Conservation (phyloP, 2,888 invertebrate species). For the Neoaliturus tenellus region DNA sequence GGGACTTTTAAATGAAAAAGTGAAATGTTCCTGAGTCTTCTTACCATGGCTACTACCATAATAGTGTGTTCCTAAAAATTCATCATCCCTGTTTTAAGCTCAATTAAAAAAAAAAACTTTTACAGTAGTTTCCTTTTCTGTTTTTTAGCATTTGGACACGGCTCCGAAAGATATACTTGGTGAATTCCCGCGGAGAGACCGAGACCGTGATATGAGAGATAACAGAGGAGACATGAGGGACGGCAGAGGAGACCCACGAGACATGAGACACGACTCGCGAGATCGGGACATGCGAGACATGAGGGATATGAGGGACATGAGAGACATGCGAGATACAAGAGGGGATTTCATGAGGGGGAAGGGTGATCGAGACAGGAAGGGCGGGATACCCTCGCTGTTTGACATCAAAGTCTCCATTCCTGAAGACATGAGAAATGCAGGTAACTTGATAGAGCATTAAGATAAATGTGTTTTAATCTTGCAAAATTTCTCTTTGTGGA, state of each 20-base stretch:
- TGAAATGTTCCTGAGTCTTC: too few species aligned
- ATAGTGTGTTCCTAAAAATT: too few species aligned
- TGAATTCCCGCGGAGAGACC: slow-evolving; percentile 83
- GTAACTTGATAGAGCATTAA: slow-evolving; percentile 39
- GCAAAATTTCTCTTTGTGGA: too few species aligned
- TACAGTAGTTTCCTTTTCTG: too few species aligned
- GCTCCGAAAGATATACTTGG: slow-evolving; percentile 94
- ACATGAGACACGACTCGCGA: not conserved
- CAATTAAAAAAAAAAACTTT: too few species aligned
- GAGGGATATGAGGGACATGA: slow-evolving; percentile 16
- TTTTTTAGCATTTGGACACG: slow-evolving; percentile 86
- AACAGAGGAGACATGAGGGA: slow-evolving; percentile 17
- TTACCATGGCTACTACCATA: too few species aligned
- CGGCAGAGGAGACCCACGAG: not conserved
- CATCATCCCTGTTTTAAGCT: too few species aligned
- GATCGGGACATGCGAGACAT: slow-evolving; percentile 5
- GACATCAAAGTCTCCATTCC: slow-evolving; percentile 71
- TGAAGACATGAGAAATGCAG: slow-evolving; percentile 58
- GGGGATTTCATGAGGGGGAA: slow-evolving; percentile 25
- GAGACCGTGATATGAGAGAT: slow-evolving; percentile 37
- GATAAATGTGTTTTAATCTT: too few species aligned
- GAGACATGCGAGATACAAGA: slow-evolving; percentile 39
- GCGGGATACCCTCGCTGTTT: slow-evolving; percentile 73
- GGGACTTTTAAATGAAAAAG: too few species aligned
- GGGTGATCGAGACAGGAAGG: slow-evolving; percentile 64